Evolutionary conservation across 1,140 invertebrate genomes (phyloP).

Genomic region (Pemphigus obesinymphae): DNA sequence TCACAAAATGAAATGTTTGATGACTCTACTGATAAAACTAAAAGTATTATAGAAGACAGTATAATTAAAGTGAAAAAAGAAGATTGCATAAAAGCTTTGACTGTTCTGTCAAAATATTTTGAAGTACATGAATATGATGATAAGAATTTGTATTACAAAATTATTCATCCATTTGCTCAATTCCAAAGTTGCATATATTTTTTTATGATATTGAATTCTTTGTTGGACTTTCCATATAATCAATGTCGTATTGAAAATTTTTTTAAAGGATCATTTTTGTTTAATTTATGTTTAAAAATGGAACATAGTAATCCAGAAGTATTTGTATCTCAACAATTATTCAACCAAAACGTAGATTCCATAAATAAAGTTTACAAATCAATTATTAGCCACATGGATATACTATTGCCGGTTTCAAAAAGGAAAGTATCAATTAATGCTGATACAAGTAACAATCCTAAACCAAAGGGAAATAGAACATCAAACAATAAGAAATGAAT

Average conservation of each 20-base stretch:
- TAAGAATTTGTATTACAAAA: conserved; percentile 33
- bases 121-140: conserved; percentile 1
- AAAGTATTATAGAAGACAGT: not conserved
- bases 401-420: not conserved
- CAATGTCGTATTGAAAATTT: conserved; percentile 17
- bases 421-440: too few relatives aligned
- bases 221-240: conserved; percentile 35
- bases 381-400: not conserved
- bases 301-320: not conserved
- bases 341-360: not conserved
- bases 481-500: too few relatives aligned
- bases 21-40: not conserved
- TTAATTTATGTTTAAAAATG: conserved; percentile 40
- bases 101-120: not conserved
- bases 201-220: conserved; percentile 37
- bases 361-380: conserved; percentile 4
- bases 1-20: not conserved
- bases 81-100: not conserved
- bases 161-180: conserved; percentile 31
- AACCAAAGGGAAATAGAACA: too few relatives aligned
- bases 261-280: conserved; percentile 37
- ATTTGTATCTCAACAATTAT: not conserved
- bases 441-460: too few relatives aligned
- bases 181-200: conserved; percentile 33
- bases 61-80: not conserved